Evolutionary conservation across 2,113 vertebrate species (phyloP).

Genomic region (Bambusicola thoracicus): DNA sequence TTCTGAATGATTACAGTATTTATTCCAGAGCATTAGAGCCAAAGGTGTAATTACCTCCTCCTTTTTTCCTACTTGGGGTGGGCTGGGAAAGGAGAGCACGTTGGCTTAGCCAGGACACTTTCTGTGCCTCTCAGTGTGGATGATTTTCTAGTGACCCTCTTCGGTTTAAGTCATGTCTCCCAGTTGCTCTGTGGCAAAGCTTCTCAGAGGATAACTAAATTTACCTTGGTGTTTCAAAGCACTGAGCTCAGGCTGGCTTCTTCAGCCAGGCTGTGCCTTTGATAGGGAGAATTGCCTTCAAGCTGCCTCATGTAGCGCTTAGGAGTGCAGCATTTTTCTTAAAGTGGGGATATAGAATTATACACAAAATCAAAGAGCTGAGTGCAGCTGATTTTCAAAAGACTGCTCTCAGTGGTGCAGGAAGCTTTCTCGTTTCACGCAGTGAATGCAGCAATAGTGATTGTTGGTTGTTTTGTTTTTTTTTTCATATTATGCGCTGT

Average conservation of each 20-base stretch:
- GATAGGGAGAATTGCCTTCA: neutral
- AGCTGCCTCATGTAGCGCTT: neutral
- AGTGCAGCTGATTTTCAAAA: neutral
- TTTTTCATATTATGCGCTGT: neutral
- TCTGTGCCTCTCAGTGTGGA: neutral
- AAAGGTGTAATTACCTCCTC: conserved; percentile 33
- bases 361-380: neutral
- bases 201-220: neutral
- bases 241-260: neutral
- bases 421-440: neutral
- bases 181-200: neutral
- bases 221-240: neutral
- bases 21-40: neutral
- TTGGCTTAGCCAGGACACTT: neutral
- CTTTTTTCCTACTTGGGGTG: conserved; percentile 1
- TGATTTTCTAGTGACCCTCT: neutral
- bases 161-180: neutral
- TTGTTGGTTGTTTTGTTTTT: too few species aligned
- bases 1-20: conserved; percentile 15
- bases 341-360: neutral
- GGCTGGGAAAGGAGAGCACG: neutral
- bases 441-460: neutral
- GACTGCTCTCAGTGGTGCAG: neutral
- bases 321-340: neutral
- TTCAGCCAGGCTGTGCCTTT: neutral